Evolutionary conservation across 2,797 vertebrate genomes (phyloP), one percentile per base, ranked within the genome.

Genomic region (Aeoliscus strigatus): DNA sequence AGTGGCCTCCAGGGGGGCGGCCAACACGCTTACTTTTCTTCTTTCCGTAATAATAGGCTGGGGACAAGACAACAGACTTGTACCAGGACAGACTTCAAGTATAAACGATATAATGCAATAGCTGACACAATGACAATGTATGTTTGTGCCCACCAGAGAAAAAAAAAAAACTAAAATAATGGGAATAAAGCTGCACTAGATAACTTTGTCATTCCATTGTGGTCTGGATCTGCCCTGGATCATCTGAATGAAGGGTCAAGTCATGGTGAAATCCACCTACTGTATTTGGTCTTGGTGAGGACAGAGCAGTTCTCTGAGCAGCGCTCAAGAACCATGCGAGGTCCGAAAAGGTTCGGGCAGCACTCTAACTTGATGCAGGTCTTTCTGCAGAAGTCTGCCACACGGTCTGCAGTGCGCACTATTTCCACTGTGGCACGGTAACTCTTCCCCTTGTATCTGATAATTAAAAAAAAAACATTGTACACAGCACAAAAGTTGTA

Each of bases 261-360:
- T 3, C 3, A 21, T 21, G 3, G 18, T 33, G 6, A 24, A 23
- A 50, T 32, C 5, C 39, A 77, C 91, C 77, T 80, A 99, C 96
- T 99, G 87, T 98, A 99, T 89, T 97, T 97, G 57, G 96, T 98
- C 88, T 99, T 99, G 68, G 96, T 99, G 69, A 99, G 90, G 62
- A 97, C 92, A n/a, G 94, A 98, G 79, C 96, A 99, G 82, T 98
- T 98, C 77, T 99, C 96, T 0, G 95, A 94, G 81, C 96, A 98
- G 52, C 81, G 92, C 45, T 97, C 94, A 73, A 95, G 85, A 75
- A 98, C 94, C 94, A 97, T 97, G 47, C 90, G 85, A 30, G 96
- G 94, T 33, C 96, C 94, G 5, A 99, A 98, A 49, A 99, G 90
- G 76, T 98, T 97, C 8, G 96, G 96, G 75, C 96, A 99, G 69